Evolutionary conservation across 2,888 invertebrate genomes (phyloP).

Genomic region (Apoda limacodes): DNA sequence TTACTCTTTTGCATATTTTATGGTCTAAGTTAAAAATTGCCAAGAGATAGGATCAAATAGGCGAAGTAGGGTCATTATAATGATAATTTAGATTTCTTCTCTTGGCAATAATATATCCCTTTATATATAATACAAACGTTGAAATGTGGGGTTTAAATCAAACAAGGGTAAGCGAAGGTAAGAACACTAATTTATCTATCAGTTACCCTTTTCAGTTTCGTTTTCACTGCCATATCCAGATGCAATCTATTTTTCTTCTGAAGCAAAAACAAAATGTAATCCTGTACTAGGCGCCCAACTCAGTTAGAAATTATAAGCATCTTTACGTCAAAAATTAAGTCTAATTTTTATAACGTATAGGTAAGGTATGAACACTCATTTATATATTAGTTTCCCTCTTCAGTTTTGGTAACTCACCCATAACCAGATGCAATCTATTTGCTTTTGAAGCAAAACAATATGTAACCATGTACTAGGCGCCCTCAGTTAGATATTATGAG

Average conservation of each 20-base stretch:
- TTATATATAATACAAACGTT: too few relatives aligned
- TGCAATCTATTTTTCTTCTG: conserved; percentile 70
- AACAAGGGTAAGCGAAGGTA: conserved; percentile 57
- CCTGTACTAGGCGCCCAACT: too few relatives aligned
- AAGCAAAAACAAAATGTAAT: conserved; percentile 68
- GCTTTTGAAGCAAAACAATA: conserved; percentile 68
- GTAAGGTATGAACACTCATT: conserved; percentile 52
- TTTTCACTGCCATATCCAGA: conserved; percentile 64
- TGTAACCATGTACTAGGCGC: too few relatives aligned
- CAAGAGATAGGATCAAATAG: not conserved
- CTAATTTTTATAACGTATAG: too few relatives aligned
- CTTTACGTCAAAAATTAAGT: too few relatives aligned
- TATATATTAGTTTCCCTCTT: conserved; percentile 49
- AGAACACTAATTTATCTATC: conserved; percentile 52
- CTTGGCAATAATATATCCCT: conserved; percentile 20
- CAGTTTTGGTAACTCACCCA: conserved; percentile 61
- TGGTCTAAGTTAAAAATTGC: not conserved
- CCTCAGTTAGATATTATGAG: too few relatives aligned
- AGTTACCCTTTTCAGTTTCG: conserved; percentile 65
- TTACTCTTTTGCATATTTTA: not conserved
- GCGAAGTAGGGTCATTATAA: too few relatives aligned
- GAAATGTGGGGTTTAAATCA: conserved; percentile 45
- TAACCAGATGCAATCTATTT: conserved; percentile 69
- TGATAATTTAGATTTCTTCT: conserved; percentile 11
- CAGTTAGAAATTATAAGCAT: too few relatives aligned